A percentile compares a stretch with the other conserved stretches of the same genome.
Conservation (phyloP, 64 coral and sea anemone genomes). For the Trachythela sp. region DNA sequence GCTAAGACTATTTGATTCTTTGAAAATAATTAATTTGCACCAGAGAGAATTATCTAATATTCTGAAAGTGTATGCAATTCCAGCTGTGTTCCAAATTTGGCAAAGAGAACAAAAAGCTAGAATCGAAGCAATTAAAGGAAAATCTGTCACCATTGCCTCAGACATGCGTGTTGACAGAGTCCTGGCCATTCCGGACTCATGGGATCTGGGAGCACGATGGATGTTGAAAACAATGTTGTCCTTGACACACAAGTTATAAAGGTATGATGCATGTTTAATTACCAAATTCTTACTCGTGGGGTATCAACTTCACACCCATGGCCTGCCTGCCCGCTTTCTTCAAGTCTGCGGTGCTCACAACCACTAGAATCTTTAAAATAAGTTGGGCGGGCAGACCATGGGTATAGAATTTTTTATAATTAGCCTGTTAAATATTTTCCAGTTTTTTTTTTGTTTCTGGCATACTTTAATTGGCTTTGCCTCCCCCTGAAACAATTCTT, state of each 20-base stretch:
- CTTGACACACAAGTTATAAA: slow-evolving; percentile 21
- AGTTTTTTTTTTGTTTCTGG: too few species aligned
- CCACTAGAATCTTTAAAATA: too few species aligned
- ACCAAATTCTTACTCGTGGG: too few species aligned
- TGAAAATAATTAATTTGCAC: slow-evolving; percentile 17
- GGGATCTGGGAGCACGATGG: slow-evolving; percentile 10
- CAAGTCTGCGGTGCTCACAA: background rate
- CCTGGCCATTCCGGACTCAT: slow-evolving; percentile 4
- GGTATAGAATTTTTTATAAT: too few species aligned
- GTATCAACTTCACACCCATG: too few species aligned
- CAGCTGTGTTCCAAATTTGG: slow-evolving; percentile 23
- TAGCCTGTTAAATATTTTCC: too few species aligned
- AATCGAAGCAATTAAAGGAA: slow-evolving; percentile 10
- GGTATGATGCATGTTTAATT: background rate
- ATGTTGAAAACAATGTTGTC: slow-evolving; percentile 20
- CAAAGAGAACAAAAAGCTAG: slow-evolving; percentile 25
- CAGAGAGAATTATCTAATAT: slow-evolving; percentile 32
- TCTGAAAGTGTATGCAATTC: slow-evolving; percentile 17
- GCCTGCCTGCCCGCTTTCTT: too few species aligned
- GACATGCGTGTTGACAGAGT: slow-evolving; percentile 17
- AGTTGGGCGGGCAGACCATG: too few species aligned
- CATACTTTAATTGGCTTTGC: too few species aligned
- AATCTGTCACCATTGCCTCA: slow-evolving; percentile 18
- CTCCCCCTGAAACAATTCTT: too few species aligned
- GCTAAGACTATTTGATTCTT: slow-evolving; percentile 25